Evolutionary conservation across 2,888 invertebrate species (phyloP).

Genomic region (Drosophila nr. medialis): DNA sequence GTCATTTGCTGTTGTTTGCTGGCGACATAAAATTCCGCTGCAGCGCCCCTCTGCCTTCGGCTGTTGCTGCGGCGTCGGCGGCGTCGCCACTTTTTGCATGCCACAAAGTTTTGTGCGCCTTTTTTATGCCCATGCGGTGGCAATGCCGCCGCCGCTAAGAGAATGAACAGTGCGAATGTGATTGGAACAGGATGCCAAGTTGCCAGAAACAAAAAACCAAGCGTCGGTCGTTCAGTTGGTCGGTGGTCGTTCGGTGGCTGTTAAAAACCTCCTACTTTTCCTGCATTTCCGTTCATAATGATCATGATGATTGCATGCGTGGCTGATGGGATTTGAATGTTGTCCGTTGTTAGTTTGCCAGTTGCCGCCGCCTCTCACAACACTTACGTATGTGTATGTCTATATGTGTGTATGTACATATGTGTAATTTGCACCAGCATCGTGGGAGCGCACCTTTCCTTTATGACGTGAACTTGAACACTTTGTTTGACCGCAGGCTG

Average conservation of each 20-base stretch:
- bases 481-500: constrained; percentile 56
- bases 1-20: constrained; percentile 81
- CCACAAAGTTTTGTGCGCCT: constrained; percentile 75
- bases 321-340: constrained; percentile 81
- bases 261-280: constrained; percentile 82
- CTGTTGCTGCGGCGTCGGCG: constrained; percentile 61
- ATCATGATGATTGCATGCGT: constrained; percentile 81
- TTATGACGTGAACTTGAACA: constrained; percentile 55
- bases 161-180: constrained; percentile 70
- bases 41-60: constrained; percentile 40
- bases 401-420: constrained; percentile 26
- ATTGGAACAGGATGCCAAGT: constrained; percentile 68
- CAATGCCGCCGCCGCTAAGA: constrained; percentile 61
- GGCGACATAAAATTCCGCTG: constrained; percentile 80
- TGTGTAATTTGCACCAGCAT: constrained; percentile 71
- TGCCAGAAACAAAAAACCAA: constrained; percentile 55
- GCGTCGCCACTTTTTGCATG: constrained; percentile 80
- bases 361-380: constrained; percentile 59
- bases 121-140: constrained; percentile 66
- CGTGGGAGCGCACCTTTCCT: constrained; percentile 75
- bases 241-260: constrained; percentile 71
- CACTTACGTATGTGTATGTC: constrained; percentile 3
- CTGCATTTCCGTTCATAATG: constrained; percentile 81
- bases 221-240: constrained; percentile 37
- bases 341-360: constrained; percentile 55